Conservation (phyloP, 2,797 vertebrate genomes). For the Synanceia verrucosa region DNA sequence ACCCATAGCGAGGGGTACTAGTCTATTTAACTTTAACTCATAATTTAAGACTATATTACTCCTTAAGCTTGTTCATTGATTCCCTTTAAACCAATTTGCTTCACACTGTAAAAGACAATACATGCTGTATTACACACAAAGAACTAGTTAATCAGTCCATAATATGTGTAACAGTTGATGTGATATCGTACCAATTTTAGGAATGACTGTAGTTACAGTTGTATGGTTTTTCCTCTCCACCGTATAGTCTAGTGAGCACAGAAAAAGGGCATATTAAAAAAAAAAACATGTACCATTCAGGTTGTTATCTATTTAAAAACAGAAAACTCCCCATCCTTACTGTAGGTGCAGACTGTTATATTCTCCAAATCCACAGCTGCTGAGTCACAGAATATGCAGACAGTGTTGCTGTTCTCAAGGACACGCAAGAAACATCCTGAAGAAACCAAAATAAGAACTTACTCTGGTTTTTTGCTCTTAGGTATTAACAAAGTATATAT, state of each 20-base stretch:
- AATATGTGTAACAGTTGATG: background rate
- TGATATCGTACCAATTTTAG: conserved; percentile 82
- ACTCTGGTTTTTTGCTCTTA: background rate
- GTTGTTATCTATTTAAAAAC: background rate
- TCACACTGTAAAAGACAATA: no score
- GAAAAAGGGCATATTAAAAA: background rate
- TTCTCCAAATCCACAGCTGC: conserved; percentile 73
- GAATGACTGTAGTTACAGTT: conserved; percentile 74
- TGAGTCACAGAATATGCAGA: conserved; percentile 87
- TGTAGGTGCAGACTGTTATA: conserved; percentile 78
- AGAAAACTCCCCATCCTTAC: conserved; percentile 57
- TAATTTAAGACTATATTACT: background rate
- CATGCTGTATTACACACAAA: no score
- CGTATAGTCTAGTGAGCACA: conserved; percentile 68
- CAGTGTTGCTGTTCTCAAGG: conserved; percentile 85
- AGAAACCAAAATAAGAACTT: conserved; percentile 22
- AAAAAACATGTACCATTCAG: background rate
- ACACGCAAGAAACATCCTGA: conserved; percentile 88
- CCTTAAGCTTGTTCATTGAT: background rate
- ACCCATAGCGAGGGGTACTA: no score
- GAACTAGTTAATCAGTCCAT: background rate
- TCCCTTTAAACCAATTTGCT: background rate
- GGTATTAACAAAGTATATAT: background rate
- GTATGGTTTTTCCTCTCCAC: conserved; percentile 74
- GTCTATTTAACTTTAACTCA: background rate